A percentile compares a stretch with the other conserved stretches of the same genome.
Evolutionary conservation across 2,797 vertebrate species (phyloP).

Genomic region (Odontamblyopus rebecca): DNA sequence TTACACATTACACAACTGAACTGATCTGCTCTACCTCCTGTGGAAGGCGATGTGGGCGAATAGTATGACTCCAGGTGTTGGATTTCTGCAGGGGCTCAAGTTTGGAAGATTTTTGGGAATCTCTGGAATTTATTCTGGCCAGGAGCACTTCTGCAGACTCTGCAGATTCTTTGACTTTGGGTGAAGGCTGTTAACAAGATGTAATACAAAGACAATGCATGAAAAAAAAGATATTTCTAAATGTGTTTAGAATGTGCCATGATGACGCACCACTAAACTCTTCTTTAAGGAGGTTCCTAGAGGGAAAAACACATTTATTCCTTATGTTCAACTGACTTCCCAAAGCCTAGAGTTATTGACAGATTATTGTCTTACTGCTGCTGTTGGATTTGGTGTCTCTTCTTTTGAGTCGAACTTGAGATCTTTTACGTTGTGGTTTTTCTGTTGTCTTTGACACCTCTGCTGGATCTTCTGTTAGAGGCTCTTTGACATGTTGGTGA

Average conservation of each 20-base stretch:
- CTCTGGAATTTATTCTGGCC: conserved; percentile 77
- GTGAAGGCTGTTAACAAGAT: conserved; percentile 68
- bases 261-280: not conserved
- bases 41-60: conserved; percentile 22
- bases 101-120: conserved; percentile 68
- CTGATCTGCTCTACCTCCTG: conserved; percentile 61
- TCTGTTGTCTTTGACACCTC: not conserved
- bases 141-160: conserved; percentile 74
- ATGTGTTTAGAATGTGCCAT: not conserved
- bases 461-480: not conserved
- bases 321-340: not conserved
- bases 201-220: not conserved
- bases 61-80: conserved; percentile 47
- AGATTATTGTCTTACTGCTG: not conserved
- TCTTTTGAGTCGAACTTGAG: not conserved
- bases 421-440: conserved; percentile 3
- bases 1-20: not conserved
- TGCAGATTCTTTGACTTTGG: conserved; percentile 60
- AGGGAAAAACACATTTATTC: not conserved
- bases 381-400: conserved; percentile 4
- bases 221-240: no score
- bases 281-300: conserved; percentile 6
- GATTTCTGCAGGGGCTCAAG: conserved; percentile 39
- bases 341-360: not conserved
- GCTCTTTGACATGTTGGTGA: not conserved